Base-by-base conservation (phyloP, 2,888 invertebrate species). In the Campopleginae sp. region DNA sequence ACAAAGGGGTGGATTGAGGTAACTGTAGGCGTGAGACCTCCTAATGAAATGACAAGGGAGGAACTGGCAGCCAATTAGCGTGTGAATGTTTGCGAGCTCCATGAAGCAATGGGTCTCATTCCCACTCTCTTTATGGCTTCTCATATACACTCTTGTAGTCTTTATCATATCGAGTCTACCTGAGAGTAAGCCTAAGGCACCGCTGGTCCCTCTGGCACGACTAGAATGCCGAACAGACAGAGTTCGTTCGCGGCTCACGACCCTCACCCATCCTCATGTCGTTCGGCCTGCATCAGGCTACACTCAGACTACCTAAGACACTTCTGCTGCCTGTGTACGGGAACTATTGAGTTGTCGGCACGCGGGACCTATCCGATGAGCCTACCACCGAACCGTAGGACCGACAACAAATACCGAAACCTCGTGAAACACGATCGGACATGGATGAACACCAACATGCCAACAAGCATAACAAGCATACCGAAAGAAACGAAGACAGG, bases 341-440 rank as follows among this genome's bases (percentile, higher is more conserved):
- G 87, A 87, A 88, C 92, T 91, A 92, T 92, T 92, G 92, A 92
- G 92, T 92, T 89, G 92, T 92, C 90, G 90, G 87, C 89, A 90
- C 89, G 90, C 89, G 88, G 90, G 88, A 89, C 90, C 27, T 38
- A 33, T 38, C 75, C 54, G 27, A 58, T 90, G 89, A 90, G 89
- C 90, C 90, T 89, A 61, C 70, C 66, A 84, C 65, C 79, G 61
- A 72, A 83, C 75, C 65, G 68, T 76, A 74, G 80, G 63, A 38
- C 68, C 76, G 54, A 85, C 82, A 85, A 85, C 86, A 89, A 84
- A 87, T 89, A 86, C 88, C 87, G 79, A 90, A 92, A 90, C 89
- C 91, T 91, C 90, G 90, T 92, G 92, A 92, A 92, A 93, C 92
- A 92, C 90, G 92, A 93, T 92, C 92, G 88, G 92, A 92, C 92